phyloP scores from a whole-genome alignment of 2,888 invertebrate species.

The Noctua pronuba region DNA sequence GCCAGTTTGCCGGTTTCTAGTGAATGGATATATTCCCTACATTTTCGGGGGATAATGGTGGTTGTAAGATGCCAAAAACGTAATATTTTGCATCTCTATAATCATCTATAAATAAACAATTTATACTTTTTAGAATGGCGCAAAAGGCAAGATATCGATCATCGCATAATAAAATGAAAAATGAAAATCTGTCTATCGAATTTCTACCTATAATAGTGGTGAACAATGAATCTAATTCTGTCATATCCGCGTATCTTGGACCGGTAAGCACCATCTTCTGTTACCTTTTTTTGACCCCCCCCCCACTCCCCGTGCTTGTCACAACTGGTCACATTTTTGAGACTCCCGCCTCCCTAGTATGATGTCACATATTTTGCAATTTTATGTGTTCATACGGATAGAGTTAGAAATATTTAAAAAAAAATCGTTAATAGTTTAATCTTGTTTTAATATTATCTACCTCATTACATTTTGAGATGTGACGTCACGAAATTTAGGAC shows the following conservation, averaged over 20 bases:
- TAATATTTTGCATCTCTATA: background rate
- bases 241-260: constrained; percentile 47
- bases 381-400: no score
- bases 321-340: no score
- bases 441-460: no score
- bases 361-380: no score
- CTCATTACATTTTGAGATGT: no score
- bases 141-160: constrained; percentile 51
- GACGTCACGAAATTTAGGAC: no score
- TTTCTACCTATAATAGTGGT: constrained; percentile 53
- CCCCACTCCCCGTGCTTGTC: no score
- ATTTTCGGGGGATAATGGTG: background rate
- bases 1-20: background rate
- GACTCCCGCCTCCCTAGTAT: no score
- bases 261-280: constrained; percentile 45
- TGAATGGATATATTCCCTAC: background rate
- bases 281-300: background rate
- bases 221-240: constrained; percentile 34
- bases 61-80: background rate
- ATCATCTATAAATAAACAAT: background rate
- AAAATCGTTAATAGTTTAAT: no score
- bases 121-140: constrained; percentile 64
- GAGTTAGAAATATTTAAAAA: no score
- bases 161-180: constrained; percentile 34
- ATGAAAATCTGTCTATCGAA: background rate